Conservation (phyloP, 1,140 invertebrate species). For the Dufourea novaeangliae region DNA sequence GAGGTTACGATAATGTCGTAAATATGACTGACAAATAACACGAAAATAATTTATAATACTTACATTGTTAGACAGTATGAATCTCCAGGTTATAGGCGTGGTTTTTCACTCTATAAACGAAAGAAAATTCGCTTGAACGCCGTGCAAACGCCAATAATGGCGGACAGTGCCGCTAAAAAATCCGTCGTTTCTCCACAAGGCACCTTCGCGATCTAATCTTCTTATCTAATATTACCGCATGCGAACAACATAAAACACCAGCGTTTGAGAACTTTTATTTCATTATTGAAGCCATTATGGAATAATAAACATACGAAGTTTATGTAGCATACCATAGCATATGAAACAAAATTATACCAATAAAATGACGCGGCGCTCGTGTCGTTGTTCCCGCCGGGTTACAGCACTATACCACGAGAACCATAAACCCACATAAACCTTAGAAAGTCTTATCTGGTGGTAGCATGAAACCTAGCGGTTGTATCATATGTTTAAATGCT, state of each 20-base stretch:
- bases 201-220: conserved; percentile 1
- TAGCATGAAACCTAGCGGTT: neutral
- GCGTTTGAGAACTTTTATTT: conserved; percentile 17
- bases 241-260: neutral
- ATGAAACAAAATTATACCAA: conserved; percentile 34
- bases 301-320: conserved; percentile 26
- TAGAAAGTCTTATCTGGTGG: neutral
- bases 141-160: conserved; percentile 47
- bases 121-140: conserved; percentile 33
- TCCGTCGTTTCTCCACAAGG: neutral
- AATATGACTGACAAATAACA: neutral
- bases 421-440: too few relatives aligned
- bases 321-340: neutral
- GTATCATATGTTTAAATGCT: neutral
- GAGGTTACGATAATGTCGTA: neutral
- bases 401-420: neutral
- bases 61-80: conserved; percentile 34
- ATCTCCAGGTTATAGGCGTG: neutral
- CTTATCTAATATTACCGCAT: neutral
- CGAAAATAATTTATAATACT: conserved; percentile 20
- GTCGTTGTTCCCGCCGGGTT: conserved; percentile 44
- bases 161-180: conserved; percentile 46
- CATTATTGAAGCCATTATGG: conserved; percentile 23
- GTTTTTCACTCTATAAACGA: neutral
- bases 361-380: conserved; percentile 28